Conservation (phyloP, 2,113 vertebrate species). For the Alectura lathami region DNA sequence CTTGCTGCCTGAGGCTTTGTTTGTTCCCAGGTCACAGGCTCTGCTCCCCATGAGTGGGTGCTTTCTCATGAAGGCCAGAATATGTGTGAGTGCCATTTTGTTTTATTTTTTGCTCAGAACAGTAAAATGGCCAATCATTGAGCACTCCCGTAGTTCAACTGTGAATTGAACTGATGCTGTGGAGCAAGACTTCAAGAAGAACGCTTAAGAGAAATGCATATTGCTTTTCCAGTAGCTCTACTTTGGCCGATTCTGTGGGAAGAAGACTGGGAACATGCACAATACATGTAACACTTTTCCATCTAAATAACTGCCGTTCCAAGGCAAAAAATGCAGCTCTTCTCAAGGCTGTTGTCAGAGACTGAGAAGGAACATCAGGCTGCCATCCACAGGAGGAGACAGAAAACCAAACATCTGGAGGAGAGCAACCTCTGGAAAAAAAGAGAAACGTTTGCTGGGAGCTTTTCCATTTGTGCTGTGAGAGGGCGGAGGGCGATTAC, state of each 20-base stretch:
- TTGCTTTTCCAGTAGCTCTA: neutral
- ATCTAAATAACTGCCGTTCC: neutral
- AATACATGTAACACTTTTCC: neutral
- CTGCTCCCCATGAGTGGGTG: accelerated
- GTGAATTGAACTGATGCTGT: neutral
- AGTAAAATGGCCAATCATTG: neutral
- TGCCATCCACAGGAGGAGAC: neutral
- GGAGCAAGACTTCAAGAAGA: neutral
- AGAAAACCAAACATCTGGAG: constrained; percentile 33
- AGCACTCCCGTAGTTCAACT: neutral
- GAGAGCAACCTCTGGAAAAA: neutral
- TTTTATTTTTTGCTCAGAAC: neutral
- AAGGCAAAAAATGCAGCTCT: neutral
- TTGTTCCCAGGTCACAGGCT: neutral
- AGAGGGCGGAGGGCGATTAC: neutral
- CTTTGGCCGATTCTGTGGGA: neutral
- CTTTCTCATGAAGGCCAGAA: neutral
- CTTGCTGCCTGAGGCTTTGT: neutral
- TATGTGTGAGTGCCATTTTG: neutral
- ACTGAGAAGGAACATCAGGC: neutral
- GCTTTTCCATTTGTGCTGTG: neutral
- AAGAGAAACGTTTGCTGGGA: neutral
- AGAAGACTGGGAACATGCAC: neutral
- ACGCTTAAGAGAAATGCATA: neutral
- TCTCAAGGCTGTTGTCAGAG: neutral